Evolutionary conservation across 2,888 invertebrate genomes (phyloP).

Genomic region (Pollenia amentaria): DNA sequence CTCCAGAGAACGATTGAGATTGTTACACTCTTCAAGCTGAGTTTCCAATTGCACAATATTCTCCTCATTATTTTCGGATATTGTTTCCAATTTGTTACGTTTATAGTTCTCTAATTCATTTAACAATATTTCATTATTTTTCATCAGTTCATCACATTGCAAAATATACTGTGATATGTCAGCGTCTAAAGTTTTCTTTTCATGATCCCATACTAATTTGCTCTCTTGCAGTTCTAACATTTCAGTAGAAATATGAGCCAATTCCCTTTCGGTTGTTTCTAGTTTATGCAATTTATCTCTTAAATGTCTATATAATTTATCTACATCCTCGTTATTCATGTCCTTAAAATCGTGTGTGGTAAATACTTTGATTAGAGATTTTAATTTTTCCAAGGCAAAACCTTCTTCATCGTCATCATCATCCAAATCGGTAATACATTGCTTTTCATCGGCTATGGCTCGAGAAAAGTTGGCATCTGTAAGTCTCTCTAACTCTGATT

Average conservation of each 20-base stretch:
- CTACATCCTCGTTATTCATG: constrained; percentile 70
- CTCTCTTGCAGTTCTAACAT: constrained; percentile 83
- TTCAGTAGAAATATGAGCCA: constrained; percentile 86
- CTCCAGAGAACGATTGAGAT: constrained; percentile 87
- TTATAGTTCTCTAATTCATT: constrained; percentile 88
- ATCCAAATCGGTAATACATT: constrained; percentile 83
- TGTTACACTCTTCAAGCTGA: constrained; percentile 87
- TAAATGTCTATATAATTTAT: constrained; percentile 86
- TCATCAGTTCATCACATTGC: constrained; percentile 89
- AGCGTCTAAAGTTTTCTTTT: constrained; percentile 85
- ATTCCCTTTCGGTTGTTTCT: constrained; percentile 86
- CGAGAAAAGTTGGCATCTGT: constrained; percentile 79
- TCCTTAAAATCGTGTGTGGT: constrained; percentile 75
- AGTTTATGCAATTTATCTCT: constrained; percentile 86
- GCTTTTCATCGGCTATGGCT: constrained; percentile 81
- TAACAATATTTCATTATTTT: constrained; percentile 89
- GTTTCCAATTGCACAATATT: constrained; percentile 87
- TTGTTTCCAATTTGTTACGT: constrained; percentile 87
- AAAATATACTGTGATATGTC: constrained; percentile 86
- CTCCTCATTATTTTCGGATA: constrained; percentile 90
- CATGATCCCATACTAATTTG: constrained; percentile 86
- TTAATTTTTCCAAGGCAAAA: constrained; percentile 78
- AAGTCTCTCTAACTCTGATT: constrained; percentile 78
- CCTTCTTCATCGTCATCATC: constrained; percentile 75
- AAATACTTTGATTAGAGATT: constrained; percentile 77